These are phyloP conservation scores for Aythya fuligula DNA, from an alignment of 2,797 vertebrate species.

Conservation along the genomic window DNA sequence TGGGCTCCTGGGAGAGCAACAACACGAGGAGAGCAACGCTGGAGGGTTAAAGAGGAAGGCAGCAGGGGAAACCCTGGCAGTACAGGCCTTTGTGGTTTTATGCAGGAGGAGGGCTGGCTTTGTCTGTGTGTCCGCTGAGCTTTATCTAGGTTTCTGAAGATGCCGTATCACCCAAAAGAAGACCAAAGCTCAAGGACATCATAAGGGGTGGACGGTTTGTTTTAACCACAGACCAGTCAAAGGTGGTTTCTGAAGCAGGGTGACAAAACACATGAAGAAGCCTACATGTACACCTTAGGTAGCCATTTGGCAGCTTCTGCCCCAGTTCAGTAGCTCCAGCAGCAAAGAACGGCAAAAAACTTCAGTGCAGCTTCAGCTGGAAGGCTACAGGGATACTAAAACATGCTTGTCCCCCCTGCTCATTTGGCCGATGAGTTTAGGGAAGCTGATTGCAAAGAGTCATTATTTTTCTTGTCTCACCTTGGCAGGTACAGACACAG, in stretches of 20 bases:
- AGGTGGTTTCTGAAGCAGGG: background rate
- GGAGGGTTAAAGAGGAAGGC: slow-evolving; percentile 5
- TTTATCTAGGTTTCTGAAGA: background rate
- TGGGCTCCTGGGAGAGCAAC: slow-evolving; percentile 32
- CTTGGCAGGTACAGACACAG: background rate
- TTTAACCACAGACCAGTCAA: background rate
- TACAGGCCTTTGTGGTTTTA: background rate
- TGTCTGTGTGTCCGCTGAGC: background rate
- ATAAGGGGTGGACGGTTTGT: background rate
- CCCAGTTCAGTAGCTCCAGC: background rate
- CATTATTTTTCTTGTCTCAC: background rate
- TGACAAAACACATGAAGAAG: background rate
- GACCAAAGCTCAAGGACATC: background rate
- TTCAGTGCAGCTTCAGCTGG: background rate
- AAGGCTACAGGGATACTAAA: background rate
- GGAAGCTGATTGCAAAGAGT: background rate
- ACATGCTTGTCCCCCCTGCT: background rate
- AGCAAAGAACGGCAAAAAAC: background rate
- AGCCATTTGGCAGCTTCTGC: background rate
- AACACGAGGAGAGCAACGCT: background rate
- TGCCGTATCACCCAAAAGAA: background rate
- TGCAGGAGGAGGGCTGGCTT: background rate
- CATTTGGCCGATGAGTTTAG: background rate
- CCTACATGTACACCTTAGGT: background rate
- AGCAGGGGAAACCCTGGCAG: background rate